Evolutionary conservation across 92 coral and sea anemone species (phyloP).

Genomic region (Phenganax marumi): DNA sequence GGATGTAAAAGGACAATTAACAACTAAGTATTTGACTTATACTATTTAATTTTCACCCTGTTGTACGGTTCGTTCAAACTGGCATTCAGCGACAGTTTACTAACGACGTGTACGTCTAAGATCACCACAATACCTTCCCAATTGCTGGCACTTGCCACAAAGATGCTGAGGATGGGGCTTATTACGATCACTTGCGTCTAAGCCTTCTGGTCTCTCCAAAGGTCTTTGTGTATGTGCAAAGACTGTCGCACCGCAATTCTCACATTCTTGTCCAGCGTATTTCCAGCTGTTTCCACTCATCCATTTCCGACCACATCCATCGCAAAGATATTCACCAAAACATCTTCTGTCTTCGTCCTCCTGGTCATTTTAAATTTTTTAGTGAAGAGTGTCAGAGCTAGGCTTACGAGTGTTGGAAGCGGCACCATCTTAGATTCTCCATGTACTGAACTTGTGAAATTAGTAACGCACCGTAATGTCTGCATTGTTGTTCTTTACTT

Average conservation of each 20-base stretch:
- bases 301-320: constrained; percentile 66
- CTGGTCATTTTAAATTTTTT: constrained; percentile 53
- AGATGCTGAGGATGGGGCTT: constrained; percentile 66
- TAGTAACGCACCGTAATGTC: too few species aligned
- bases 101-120: neutral
- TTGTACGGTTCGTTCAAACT: neutral
- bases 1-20: too few species aligned
- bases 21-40: neutral
- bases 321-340: constrained; percentile 77
- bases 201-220: constrained; percentile 72
- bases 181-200: constrained; percentile 58
- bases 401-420: too few species aligned
- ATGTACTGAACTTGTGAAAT: too few species aligned
- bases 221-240: constrained; percentile 73
- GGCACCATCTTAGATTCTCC: too few species aligned
- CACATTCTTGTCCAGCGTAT: constrained; percentile 71
- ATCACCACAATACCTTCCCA: constrained; percentile 67
- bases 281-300: constrained; percentile 81
- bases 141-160: constrained; percentile 72
- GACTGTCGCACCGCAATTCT: constrained; percentile 53
- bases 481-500: too few species aligned
- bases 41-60: neutral
- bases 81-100: neutral
- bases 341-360: constrained; percentile 69
- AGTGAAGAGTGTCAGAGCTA: neutral